Base-by-base conservation (phyloP, 1,140 invertebrate species). In the Drosophila nannoptera region DNA sequence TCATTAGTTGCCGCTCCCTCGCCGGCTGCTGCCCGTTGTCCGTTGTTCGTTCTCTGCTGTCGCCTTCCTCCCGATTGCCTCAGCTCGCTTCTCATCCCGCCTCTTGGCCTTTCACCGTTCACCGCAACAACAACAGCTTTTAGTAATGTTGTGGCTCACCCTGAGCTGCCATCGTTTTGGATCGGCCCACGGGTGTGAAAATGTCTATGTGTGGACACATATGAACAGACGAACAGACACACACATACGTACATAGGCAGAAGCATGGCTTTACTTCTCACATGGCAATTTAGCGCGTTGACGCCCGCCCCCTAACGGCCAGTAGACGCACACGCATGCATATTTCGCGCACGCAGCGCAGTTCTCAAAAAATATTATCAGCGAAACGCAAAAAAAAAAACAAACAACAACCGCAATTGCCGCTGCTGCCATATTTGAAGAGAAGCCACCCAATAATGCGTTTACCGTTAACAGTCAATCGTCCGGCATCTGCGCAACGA, bases 91-190 rank as follows among this genome's bases (percentile, higher is more conserved):
- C 48, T 54, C 38, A 22, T 33, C 62, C 45, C 55, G 52, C 61
- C 56, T 73, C 54, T 66, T 80, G 73, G 80, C 80, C 80, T 83
- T 83, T 83, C 80, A 83, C 80, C 76, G 76, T 80, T 84, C 78
- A 86, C 76, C 73, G 66, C 80, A 84, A 72, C 77, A 68, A 61
- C 77, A 76, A 58, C 68, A 59, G 38, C 43, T 12, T 48, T 65
- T 71, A 84, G 63, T 72, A 72, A 84, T 84, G 81, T 84, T 84
- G 80, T 86, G 56, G 80, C 80, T 84, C 80, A 84, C 80, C 80
- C 80, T 84, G 80, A 84, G 81, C 80, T 84, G 80, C 76, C 80
- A 84, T 58, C 68, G 54, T 81, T 76, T 84, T 81, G 77, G 63
- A 53, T 70, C 80, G 63, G 65, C 80, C 80, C 80, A 84, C 81